Conservation (phyloP, 2,888 invertebrate species). For the Gastracanthus pulcherrimus region DNA sequence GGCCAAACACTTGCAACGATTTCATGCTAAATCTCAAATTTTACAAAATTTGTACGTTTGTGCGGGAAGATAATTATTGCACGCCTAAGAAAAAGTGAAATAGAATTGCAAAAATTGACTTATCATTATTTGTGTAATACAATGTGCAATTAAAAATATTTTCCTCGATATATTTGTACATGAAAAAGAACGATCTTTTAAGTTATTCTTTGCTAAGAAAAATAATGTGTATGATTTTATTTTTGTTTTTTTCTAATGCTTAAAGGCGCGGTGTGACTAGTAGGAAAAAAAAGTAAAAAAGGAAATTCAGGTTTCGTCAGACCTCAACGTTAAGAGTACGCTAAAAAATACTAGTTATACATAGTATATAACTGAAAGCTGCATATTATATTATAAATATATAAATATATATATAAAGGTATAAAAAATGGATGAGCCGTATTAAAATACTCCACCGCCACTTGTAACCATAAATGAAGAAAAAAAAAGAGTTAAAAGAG, state of each 20-base stretch:
- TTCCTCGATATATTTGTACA: not conserved
- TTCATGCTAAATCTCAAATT: conserved; percentile 5
- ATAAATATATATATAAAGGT: conserved; percentile 64
- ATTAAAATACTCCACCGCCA: conserved; percentile 75
- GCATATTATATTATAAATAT: conserved; percentile 65
- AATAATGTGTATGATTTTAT: not conserved
- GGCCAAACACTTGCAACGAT: conserved; percentile 29
- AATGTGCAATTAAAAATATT: conserved; percentile 21
- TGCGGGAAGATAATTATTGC: no score
- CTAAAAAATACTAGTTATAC: conserved; percentile 68
- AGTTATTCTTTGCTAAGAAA: not conserved
- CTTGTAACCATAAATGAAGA: conserved; percentile 70
- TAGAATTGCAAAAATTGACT: not conserved
- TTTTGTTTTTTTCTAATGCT: not conserved
- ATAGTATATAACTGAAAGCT: conserved; percentile 68
- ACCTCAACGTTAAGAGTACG: conserved; percentile 74
- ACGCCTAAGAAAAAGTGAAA: no score
- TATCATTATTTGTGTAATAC: not conserved
- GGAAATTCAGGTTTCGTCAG: conserved; percentile 76
- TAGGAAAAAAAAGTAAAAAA: conserved; percentile 61
- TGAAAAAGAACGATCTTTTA: no score
- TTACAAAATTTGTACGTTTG: no score
- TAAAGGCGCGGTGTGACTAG: conserved; percentile 17
- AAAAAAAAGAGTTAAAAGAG: conserved; percentile 53
- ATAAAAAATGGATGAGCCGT: conserved; percentile 68